phyloP scores from a whole-genome alignment of 2,113 vertebrate species.

The Alectura lathami region DNA sequence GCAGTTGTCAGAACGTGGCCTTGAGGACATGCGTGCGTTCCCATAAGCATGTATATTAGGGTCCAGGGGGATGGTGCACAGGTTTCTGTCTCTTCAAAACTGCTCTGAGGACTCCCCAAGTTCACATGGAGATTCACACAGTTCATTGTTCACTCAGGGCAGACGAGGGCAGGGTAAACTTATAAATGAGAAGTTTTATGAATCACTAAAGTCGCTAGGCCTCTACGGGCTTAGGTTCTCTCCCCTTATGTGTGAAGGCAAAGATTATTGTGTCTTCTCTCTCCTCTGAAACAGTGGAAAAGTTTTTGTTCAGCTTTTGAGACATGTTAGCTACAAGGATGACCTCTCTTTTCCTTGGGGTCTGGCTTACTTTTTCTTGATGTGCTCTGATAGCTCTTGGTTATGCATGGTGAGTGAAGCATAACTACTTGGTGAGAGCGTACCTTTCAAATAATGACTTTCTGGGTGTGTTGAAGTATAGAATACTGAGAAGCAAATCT shows the following conservation, averaged over 20 bases:
- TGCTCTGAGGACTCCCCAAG: not conserved
- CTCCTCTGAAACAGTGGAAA: not conserved
- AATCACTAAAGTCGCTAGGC: not conserved
- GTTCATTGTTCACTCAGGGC: not conserved
- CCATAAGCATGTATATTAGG: not conserved
- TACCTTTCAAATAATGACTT: not conserved
- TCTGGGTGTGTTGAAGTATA: not conserved
- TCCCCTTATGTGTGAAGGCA: not conserved
- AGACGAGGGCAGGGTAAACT: not conserved
- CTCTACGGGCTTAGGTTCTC: not conserved
- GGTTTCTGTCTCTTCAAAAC: not conserved
- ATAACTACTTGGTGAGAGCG: not conserved
- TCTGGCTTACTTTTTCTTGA: not conserved
- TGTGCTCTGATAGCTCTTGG: not conserved
- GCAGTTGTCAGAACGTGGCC: not conserved
- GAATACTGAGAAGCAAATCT: not conserved
- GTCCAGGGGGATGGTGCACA: not conserved
- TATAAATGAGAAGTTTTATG: not conserved
- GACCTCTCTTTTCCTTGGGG: not conserved
- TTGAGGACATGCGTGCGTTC: not conserved
- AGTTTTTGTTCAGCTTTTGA: not conserved
- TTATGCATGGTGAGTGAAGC: not conserved
- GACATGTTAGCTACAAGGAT: not conserved
- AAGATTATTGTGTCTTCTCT: not conserved
- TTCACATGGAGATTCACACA: not conserved